phyloP scores from a whole-genome alignment of 2,888 invertebrate species.

The Sarcophaga carnaria region DNA sequence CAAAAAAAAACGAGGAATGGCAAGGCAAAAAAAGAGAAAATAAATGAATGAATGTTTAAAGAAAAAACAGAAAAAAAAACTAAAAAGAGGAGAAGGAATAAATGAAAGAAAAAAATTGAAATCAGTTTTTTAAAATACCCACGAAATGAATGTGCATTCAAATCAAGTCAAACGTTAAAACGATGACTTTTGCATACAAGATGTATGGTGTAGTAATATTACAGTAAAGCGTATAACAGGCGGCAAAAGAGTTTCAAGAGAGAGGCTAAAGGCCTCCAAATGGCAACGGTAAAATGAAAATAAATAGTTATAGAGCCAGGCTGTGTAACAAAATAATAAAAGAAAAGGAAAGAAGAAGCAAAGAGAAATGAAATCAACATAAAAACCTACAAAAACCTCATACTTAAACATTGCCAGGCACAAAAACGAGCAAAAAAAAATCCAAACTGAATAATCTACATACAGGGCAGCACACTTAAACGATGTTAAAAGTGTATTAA shows the following conservation, averaged over 20 bases:
- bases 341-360: neutral
- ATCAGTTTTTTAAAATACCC: constrained; percentile 60
- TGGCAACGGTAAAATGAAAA: constrained; percentile 67
- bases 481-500: constrained; percentile 67
- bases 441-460: constrained; percentile 56
- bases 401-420: constrained; percentile 57
- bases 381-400: constrained; percentile 72
- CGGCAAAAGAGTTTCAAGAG: constrained; percentile 25
- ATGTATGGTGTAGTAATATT: constrained; percentile 68
- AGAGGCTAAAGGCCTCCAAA: constrained; percentile 10
- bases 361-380: constrained; percentile 33
- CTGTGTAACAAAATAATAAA: neutral
- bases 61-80: constrained; percentile 5
- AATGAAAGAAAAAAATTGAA: constrained; percentile 47
- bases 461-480: constrained; percentile 69
- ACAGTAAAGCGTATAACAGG: constrained; percentile 61
- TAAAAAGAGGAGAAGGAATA: neutral
- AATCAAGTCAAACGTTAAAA: constrained; percentile 73
- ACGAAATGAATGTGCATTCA: constrained; percentile 72
- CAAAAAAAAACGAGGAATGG: neutral
- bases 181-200: constrained; percentile 71
- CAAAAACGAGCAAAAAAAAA: constrained; percentile 33
- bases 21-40: constrained; percentile 43
- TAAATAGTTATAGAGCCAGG: constrained; percentile 60
- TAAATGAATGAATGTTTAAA: neutral